Evolutionary conservation across 1,140 invertebrate species (phyloP).

Genomic region (Chrysomallon squamiferum): DNA sequence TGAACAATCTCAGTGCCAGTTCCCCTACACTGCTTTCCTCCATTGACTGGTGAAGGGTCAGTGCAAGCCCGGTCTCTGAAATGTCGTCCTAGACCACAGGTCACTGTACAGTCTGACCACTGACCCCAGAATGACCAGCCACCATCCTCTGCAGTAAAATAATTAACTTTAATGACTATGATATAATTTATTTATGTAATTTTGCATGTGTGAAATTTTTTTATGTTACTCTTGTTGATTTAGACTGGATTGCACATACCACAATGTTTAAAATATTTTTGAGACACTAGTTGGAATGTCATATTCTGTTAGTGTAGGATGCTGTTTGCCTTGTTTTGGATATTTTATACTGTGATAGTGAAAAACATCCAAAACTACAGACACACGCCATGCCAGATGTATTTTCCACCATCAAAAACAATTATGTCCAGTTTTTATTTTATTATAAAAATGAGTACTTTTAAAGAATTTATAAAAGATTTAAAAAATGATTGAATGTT

Average conservation of each 20-base stretch:
- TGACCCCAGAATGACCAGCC: conserved; percentile 29
- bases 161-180: background rate
- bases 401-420: too few species aligned
- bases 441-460: too few species aligned
- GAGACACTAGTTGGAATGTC: background rate
- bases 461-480: too few species aligned
- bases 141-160: conserved; percentile 26
- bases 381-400: too few species aligned
- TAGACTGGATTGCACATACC: background rate
- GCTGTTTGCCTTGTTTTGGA: background rate
- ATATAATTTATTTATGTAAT: background rate
- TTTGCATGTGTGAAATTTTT: background rate
- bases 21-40: conserved; percentile 23
- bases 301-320: background rate
- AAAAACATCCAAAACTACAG: too few species aligned
- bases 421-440: too few species aligned
- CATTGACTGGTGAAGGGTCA: conserved; percentile 23
- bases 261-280: background rate
- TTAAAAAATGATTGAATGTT: too few species aligned
- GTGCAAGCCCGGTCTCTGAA: conserved; percentile 23
- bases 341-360: too few species aligned
- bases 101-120: conserved; percentile 39
- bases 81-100: conserved; percentile 40
- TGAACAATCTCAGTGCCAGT: conserved; percentile 11
- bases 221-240: background rate